These are phyloP conservation scores for Probosciger aterrimus DNA, from an alignment of 2,113 vertebrate species.

Conservation along the genomic window DNA sequence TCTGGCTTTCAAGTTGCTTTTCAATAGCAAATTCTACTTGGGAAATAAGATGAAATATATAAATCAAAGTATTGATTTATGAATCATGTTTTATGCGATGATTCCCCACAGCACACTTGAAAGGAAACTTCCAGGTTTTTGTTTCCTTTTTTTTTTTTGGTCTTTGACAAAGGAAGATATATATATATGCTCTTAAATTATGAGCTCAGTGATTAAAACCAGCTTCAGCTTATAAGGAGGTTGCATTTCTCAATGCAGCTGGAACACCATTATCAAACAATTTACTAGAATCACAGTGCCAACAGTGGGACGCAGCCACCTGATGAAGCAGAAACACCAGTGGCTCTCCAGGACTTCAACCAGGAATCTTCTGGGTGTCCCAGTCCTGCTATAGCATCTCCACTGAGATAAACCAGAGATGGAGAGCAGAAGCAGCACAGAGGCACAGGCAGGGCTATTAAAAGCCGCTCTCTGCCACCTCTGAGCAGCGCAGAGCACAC, in stretches of 20 bases:
- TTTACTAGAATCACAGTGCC: not conserved
- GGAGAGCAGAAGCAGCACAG: not conserved
- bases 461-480: not conserved
- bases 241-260: not conserved
- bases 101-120: not conserved
- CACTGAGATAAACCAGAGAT: not conserved
- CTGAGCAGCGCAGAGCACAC: not conserved
- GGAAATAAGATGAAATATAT: not conserved
- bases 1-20: not conserved
- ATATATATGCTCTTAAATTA: not conserved
- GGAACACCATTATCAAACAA: not conserved
- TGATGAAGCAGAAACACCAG: not conserved
- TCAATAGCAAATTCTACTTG: not conserved
- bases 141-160: not conserved
- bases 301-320: not conserved
- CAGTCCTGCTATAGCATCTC: not conserved
- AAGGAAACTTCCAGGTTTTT: not conserved
- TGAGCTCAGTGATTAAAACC: not conserved
- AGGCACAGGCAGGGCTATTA: not conserved
- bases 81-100: not conserved
- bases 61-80: not conserved
- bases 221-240: not conserved
- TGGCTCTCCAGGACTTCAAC: not conserved
- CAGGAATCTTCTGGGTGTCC: accelerated
- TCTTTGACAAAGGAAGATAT: not conserved